Base-by-base conservation (phyloP, 2,797 vertebrate genomes). In the Danio jaintianensis region DNA sequence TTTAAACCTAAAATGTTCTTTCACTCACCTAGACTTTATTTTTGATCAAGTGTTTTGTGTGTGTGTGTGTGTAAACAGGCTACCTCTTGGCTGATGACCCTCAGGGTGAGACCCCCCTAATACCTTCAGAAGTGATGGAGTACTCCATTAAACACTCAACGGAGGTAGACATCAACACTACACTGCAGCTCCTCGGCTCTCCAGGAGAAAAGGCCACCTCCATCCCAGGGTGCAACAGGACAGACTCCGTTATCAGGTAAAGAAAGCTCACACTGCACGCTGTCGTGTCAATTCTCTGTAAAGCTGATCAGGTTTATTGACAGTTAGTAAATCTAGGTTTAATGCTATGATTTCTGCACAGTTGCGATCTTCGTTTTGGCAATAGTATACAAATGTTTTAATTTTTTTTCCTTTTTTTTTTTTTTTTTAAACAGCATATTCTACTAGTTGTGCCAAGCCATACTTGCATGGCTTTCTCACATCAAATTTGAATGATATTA, bases 101-200 rank as follows among this genome's bases (percentile, higher is more conserved):
- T 94, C 98, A 99, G 95, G 97, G 98, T 78, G 98, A 99, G 93
- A 99, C 98, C 76, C 97, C 97, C 3, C 84, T 98, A 91, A 98
- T 99, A 93, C 98, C 98, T 90, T 93, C 96, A 36, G 98, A 99
- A 94, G 95, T 99, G 90, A 99, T 99, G 98, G 97, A 98, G 92
- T 98, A 97, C 90, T 99, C 98, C 89, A 98, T 99, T 90, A 98
- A 97, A 89, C 97, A 98, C 92, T 96, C 98, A 68, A 93, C 96
- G 79, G 97, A 99, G 88, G 98, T 99, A 88, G 98, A 99, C 91
- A 98, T 99, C 90, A 99, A 99, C 93, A 98, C 96, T 73, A 99
- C 98, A 45, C 95, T 99, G 90, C 97, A 98, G 93, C 96, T 99
- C 91, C 95, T 99, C 71, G 98, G 98, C 82, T 99, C 98, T 45